A percentile compares a stretch with the other conserved stretches of the same genome.
Evolutionary conservation across 2,888 invertebrate genomes (phyloP).

Genomic region (Conistra vaccinii): DNA sequence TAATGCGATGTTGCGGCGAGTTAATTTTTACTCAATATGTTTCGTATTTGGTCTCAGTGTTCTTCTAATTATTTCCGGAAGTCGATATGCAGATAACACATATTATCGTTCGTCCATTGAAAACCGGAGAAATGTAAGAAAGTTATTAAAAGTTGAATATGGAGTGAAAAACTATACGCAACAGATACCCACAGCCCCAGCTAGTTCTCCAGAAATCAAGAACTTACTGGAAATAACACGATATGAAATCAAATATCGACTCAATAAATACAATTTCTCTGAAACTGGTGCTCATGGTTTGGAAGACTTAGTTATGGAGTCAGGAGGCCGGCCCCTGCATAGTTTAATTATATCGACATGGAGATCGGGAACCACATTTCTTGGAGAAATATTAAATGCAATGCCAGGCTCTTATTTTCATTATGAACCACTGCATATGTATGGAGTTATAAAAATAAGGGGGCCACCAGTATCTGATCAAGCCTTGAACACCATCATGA

Average conservation of each 20-base stretch:
- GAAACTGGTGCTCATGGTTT: constrained; percentile 88
- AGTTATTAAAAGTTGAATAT: too few relatives aligned
- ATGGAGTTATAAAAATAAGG: constrained; percentile 95
- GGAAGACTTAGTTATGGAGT: constrained; percentile 93
- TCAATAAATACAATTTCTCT: constrained; percentile 83
- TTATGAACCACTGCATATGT: constrained; percentile 96
- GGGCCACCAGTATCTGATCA: constrained; percentile 93
- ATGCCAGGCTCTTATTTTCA: constrained; percentile 97
- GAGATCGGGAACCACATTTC: constrained; percentile 97
- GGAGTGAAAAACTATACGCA: constrained; percentile 67
- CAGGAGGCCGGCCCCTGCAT: constrained; percentile 93
- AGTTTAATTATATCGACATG: constrained; percentile 96
- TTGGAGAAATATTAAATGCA: constrained; percentile 96
- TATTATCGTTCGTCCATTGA: constrained; percentile 87
- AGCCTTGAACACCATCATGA: constrained; percentile 93
- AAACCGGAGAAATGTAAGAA: constrained; percentile 84
- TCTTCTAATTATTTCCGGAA: constrained; percentile 89
- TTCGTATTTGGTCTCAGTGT: constrained; percentile 89
- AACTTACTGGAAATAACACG: constrained; percentile 83
- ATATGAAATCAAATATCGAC: constrained; percentile 80
- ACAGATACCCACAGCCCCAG: constrained; percentile 80
- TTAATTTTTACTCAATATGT: constrained; percentile 89
- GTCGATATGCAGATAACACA: constrained; percentile 89
- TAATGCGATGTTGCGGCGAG: constrained; percentile 88
- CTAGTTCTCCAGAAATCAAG: constrained; percentile 82